Evolutionary conservation across 2,797 vertebrate species (phyloP).

Genomic region (Hemibagrus guttatus): DNA sequence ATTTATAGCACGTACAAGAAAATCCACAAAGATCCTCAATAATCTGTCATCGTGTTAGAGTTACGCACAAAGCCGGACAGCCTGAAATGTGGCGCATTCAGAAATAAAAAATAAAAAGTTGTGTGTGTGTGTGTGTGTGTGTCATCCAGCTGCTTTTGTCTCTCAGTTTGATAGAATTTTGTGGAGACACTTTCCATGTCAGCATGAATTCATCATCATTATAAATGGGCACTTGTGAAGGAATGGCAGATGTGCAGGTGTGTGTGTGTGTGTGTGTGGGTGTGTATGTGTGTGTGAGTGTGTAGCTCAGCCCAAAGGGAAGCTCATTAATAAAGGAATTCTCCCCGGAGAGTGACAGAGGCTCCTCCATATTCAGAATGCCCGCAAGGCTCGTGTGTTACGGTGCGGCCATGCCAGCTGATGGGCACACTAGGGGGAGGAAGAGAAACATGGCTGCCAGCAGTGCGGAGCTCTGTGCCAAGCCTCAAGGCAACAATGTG

Average conservation of each 20-base stretch:
- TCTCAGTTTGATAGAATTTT: conserved; percentile 41
- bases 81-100: background rate
- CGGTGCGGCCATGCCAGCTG: conserved; percentile 32
- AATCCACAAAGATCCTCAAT: background rate
- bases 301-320: conserved; percentile 29
- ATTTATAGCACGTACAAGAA: background rate
- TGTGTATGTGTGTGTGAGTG: conserved; percentile 4
- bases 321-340: conserved; percentile 52
- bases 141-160: conserved; percentile 27
- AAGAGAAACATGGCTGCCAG: conserved; percentile 27
- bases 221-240: conserved; percentile 45
- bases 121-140: background rate
- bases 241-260: conserved; percentile 45
- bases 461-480: conserved; percentile 31
- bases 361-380: conserved; percentile 41
- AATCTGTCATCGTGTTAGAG: background rate
- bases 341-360: conserved; percentile 44
- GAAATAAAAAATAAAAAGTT: conserved; percentile 20
- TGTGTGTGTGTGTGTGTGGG: conserved; percentile 42
- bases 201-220: conserved; percentile 48
- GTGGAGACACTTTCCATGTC: conserved; percentile 26
- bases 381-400: conserved; percentile 18
- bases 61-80: background rate
- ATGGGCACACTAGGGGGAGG: conserved; percentile 38
- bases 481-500: conserved; percentile 44